These are phyloP conservation scores for Eristalis tenax DNA, from an alignment of 2,888 invertebrate species.

Conservation along the genomic window DNA sequence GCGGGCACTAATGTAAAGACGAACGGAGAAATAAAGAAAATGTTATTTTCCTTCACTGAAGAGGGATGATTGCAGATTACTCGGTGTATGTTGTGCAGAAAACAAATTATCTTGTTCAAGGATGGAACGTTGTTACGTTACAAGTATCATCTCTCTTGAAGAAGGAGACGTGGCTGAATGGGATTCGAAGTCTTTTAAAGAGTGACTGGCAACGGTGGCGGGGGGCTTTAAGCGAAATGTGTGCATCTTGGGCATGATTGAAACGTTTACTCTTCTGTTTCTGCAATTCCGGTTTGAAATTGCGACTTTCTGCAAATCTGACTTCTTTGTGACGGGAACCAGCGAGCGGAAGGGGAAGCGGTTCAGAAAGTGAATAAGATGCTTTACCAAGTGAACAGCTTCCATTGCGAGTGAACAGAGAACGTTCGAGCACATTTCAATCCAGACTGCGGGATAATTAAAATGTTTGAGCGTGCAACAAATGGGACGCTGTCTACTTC, in stretches of 20 bases:
- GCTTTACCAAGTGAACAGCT: not conserved
- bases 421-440: too few relatives aligned
- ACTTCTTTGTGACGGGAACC: too few relatives aligned
- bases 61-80: slow-evolving; percentile 53
- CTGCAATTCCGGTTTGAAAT: not conserved
- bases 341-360: too few relatives aligned
- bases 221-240: not conserved
- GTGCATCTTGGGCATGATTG: not conserved
- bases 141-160: not conserved
- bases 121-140: not conserved
- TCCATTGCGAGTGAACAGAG: not conserved
- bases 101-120: slow-evolving; percentile 15
- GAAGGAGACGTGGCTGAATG: not conserved
- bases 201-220: not conserved
- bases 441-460: too few relatives aligned
- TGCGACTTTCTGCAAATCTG: too few relatives aligned
- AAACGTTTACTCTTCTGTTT: not conserved
- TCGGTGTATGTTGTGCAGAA: slow-evolving; percentile 13
- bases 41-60: slow-evolving; percentile 26
- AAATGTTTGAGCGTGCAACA: too few relatives aligned
- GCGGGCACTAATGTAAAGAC: slow-evolving; percentile 85
- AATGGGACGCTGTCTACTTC: too few relatives aligned
- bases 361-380: not conserved
- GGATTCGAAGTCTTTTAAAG: not conserved
- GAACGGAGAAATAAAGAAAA: slow-evolving; percentile 80